Percentiles rank a stretch among this genome's conserved stretches.
These are phyloP conservation scores for Calonectris borealis DNA, from an alignment of 2,113 vertebrate species.

Conservation along the genomic window DNA sequence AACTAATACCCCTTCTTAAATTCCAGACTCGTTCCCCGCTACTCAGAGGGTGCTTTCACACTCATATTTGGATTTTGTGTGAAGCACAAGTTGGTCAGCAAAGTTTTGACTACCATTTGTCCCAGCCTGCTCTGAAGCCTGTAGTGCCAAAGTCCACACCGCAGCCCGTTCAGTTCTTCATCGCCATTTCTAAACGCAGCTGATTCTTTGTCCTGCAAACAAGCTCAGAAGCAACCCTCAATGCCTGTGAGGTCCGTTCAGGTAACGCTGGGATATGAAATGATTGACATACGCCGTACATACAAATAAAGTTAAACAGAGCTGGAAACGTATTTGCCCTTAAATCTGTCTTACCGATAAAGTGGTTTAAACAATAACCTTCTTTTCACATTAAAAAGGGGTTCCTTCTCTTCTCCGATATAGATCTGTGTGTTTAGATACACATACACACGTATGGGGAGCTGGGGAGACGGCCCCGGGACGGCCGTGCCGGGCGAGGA, in stretches of 20 bases:
- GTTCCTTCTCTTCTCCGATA: not conserved
- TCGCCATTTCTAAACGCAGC: not conserved
- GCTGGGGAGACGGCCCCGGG: not conserved
- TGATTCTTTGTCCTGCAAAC: not conserved
- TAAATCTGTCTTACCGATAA: no score
- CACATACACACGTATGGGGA: no score
- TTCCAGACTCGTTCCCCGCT: not conserved
- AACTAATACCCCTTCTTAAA: not conserved
- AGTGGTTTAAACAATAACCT: not conserved
- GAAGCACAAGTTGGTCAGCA: not conserved
- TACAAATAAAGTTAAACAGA: not conserved
- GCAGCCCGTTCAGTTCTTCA: not conserved
- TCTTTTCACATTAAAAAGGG: not conserved
- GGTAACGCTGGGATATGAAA: not conserved
- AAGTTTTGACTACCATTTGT: not conserved
- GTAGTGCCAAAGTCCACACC: not conserved
- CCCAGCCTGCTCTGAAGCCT: not conserved
- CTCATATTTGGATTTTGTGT: not conserved
- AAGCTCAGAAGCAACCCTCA: not conserved
- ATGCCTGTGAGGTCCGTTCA: not conserved
- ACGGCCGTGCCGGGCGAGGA: no score
- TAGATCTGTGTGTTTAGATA: accelerated
- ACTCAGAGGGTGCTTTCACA: not conserved
- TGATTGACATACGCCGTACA: accelerated
- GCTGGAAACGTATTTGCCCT: accelerated